Evolutionary conservation across 2,113 vertebrate genomes (phyloP), one percentile per base, ranked within the genome.

Genomic region (Potamarius usumacintae): DNA sequence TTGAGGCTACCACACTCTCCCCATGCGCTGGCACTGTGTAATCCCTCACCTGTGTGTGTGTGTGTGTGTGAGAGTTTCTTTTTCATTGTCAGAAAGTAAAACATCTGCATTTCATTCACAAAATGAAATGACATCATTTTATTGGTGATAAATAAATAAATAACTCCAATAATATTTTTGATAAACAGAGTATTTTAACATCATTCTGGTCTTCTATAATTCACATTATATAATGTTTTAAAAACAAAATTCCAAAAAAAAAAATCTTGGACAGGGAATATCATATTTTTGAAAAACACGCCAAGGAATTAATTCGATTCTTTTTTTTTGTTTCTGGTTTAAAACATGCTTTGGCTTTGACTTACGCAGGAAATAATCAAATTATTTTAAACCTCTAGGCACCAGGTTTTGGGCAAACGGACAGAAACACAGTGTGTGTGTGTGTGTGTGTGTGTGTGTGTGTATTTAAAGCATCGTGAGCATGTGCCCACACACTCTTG

Each of bases 1-100:
- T 84, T 74, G 17, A 50, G 93, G 92, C 90, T 89, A 85, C 89
- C 91, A 34, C 93, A 89, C 90, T 89, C 87, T 87, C 27, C 84
- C 77, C 89, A 85, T 30, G 87, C 58, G 57, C 91, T 91, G 87
- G 89, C 90, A 89, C 65, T 77, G n/a, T 30, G 7, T 82, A 57
- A 48, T 83, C 6, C 22, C 50, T 71, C 76, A 89, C 80, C 86
- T 79, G 72, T 85, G 84, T 85, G 78, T 89, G 60, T 84, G 52
- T 79, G n/a, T 30, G 50, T 27, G 52, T 55, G 84, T 87, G 80
- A 0, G 30, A 30, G 30, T 30, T 30, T 30, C 30, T 30, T 50
- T 74, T 18, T 72, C 27, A 72, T 7, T 8, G 27, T 30, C 27
- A 72, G 18, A 18, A 34, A 42, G 69, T 20, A 42, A 72, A 42